phyloP scores from a whole-genome alignment of 2,797 vertebrate genomes.

The Eurystomus glaucurus region DNA sequence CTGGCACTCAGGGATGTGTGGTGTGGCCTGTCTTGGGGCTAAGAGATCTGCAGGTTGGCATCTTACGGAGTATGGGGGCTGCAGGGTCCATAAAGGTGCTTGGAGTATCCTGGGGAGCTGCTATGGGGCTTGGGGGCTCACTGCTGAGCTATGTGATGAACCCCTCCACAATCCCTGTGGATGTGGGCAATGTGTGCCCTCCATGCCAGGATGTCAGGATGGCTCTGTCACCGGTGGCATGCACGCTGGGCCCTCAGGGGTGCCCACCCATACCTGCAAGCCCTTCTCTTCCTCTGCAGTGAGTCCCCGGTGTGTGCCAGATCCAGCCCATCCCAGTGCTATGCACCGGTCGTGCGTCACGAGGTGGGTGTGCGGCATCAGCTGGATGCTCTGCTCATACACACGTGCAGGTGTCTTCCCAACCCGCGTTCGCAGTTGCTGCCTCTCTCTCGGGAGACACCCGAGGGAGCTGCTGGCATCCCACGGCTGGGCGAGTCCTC shows the following conservation, averaged over 20 bases:
- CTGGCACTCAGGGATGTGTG: fast-evolving
- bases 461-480: not conserved
- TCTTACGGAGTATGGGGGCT: not conserved
- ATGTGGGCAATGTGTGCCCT: fast-evolving
- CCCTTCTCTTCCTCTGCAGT: not conserved
- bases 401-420: fast-evolving
- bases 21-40: not conserved
- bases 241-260: not conserved
- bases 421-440: fast-evolving
- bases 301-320: fast-evolving
- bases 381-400: not conserved
- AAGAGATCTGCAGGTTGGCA: not conserved
- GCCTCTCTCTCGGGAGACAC: not conserved
- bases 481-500: not conserved
- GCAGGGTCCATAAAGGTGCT: not conserved
- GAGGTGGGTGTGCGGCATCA: fast-evolving
- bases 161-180: fast-evolving
- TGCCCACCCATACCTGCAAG: not conserved
- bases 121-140: fast-evolving
- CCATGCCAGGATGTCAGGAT: fast-evolving
- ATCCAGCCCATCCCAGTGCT: fast-evolving
- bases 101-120: fast-evolving
- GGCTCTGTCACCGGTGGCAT: not conserved
- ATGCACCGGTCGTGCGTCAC: fast-evolving
- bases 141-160: not conserved